Percentiles rank a stretch among this genome's conserved stretches.
Evolutionary conservation across 2,888 invertebrate species (phyloP).

Genomic region (Agrochola circellaris): DNA sequence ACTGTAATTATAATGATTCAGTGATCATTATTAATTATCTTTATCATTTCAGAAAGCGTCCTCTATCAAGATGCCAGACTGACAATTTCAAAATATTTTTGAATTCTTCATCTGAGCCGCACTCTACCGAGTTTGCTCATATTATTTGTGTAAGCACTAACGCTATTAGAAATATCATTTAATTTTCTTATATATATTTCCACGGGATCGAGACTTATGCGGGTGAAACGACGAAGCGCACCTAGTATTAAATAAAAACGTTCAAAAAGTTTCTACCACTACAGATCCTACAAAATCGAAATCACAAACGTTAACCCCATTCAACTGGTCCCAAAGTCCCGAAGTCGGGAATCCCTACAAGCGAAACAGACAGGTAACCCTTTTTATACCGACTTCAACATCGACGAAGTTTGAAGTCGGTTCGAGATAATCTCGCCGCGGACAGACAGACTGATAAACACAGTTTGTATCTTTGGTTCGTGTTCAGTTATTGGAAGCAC

Average conservation of each 20-base stretch:
- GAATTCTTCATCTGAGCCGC: not conserved
- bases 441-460: constrained; percentile 57
- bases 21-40: not conserved
- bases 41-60: not conserved
- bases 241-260: not conserved
- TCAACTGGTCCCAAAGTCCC: constrained; percentile 28
- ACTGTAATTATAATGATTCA: not conserved
- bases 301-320: constrained; percentile 35
- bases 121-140: not conserved
- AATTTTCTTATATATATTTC: not conserved
- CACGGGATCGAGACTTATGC: too few relatives aligned
- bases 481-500: constrained; percentile 11
- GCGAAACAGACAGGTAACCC: constrained; percentile 57
- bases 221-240: too few relatives aligned
- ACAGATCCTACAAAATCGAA: constrained; percentile 11
- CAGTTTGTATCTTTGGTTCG: constrained; percentile 49
- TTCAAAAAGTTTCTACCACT: not conserved
- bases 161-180: not conserved
- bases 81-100: not conserved
- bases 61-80: not conserved
- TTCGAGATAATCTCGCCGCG: constrained; percentile 52
- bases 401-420: constrained; percentile 58
- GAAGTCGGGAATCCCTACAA: constrained; percentile 34
- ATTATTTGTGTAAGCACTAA: not conserved
- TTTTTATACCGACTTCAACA: constrained; percentile 57